These are phyloP conservation scores for Dynastes hyllus DNA, from an alignment of 2,888 invertebrate species.

Conservation along the genomic window DNA sequence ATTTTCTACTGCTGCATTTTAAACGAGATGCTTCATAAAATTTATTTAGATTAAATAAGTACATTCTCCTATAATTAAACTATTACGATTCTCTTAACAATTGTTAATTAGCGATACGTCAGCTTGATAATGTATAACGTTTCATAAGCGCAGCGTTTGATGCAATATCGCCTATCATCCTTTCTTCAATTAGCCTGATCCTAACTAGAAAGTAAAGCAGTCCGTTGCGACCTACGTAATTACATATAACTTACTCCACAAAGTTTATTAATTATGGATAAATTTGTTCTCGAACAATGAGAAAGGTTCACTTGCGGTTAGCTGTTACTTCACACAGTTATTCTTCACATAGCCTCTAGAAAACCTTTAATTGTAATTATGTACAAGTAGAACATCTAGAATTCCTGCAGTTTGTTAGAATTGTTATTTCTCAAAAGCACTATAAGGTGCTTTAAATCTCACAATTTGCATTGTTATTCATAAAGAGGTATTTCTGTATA, in stretches of 20 bases:
- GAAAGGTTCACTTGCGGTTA: constrained; percentile 12
- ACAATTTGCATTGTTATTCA: neutral
- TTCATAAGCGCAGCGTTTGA: neutral
- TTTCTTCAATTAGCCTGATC: constrained; percentile 8
- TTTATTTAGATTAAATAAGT: neutral
- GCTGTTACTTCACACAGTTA: constrained; percentile 31
- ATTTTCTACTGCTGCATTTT: too few relatives aligned
- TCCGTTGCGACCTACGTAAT: constrained; percentile 6
- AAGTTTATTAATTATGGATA: constrained; percentile 38
- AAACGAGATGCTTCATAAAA: neutral
- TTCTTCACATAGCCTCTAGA: constrained; percentile 14
- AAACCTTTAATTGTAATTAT: constrained; percentile 30
- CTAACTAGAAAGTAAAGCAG: constrained; percentile 1
- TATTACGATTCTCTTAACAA: constrained; percentile 7
- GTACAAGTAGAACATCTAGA: constrained; percentile 23
- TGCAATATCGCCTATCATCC: neutral
- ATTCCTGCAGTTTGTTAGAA: neutral
- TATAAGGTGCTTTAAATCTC: neutral
- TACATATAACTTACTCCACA: constrained; percentile 1
- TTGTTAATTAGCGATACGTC: neutral
- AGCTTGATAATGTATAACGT: neutral
- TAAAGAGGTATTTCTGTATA: too few relatives aligned
- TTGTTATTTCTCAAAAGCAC: neutral
- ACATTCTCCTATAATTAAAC: neutral
- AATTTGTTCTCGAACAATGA: constrained; percentile 14